Evolutionary conservation across 2,113 vertebrate species (phyloP), one percentile per base, ranked within the genome.

Genomic region (Oreochromis aureus): DNA sequence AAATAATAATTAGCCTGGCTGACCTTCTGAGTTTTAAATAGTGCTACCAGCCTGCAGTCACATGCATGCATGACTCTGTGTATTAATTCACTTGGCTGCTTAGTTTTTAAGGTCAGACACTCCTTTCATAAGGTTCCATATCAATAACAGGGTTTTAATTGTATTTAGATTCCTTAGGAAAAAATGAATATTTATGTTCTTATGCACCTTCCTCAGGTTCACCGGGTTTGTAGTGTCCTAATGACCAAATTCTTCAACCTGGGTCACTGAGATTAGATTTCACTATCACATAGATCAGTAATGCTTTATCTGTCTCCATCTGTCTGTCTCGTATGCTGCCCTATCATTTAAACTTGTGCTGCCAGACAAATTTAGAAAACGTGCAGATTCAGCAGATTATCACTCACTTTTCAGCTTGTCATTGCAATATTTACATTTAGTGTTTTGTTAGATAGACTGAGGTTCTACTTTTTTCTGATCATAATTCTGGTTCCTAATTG

Each of bases 261-360:
- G 73, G 46, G 1, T 78, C 73, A 78, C 46, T 78, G 73, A 51
- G 46, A 51, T n/a, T 51, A 7, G 41, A 78, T 51, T 78, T 32
- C 4, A 32, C 44, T 51, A 32, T 51, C 71, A 32, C 71, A 51
- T 39, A 41, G 34, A 8, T 80, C 0, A 18, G 53, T 24, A 48
- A 18, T 48, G 22, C 9, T 73, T 27, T 73, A 27, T 41, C 3
- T 24, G 19, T 18, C 32, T 39, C 32, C 10, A 16, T 73, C 6
- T 19, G 0, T 56, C 1, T 41, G 3, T 44, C 22, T 81, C 0
- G 0, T 27, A 56, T 24, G 9, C 54, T 8, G n/a, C 41, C 9
- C 13, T 80, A 58, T 48, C 12, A 13, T 30, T 76, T 48, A 48
- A 46, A 46, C 41, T 12, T 11, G 13, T 46, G 36, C 0, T 44